Evolutionary conservation across 1,140 invertebrate species (phyloP), one percentile per base, ranked within the genome.

Genomic region (Pseudomyrmex dendroicus): DNA sequence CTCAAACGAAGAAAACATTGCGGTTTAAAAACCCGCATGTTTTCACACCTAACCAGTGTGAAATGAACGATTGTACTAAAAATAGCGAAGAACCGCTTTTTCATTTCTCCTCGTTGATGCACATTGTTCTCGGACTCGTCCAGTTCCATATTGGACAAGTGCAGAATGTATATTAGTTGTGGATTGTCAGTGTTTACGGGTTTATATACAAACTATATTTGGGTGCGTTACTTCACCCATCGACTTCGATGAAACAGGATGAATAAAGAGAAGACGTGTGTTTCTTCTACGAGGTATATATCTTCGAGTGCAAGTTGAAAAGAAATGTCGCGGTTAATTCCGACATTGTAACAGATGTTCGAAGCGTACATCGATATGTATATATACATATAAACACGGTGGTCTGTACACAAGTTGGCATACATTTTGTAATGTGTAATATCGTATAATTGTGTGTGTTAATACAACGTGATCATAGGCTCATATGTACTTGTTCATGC

Each of bases 131-230:
- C 50, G 13, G 17, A 48, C 15, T 68, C 20, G 20, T 72, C 44
- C 54, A 50, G 15, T 48, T 35, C 68, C 54, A 35, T 15, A 25
- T 44, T 78, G 84, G 35, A 85, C 54, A 10, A 62, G 48, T 56
- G 56, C 63, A 62, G 83, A 57, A 13, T 73, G 72, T 80, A 35
- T 35, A 35, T 35, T 35, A 70, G 67, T 74, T 88, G 86, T 88
- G 44, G 86, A 87, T 88, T 77, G 66, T 86, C 87, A 82, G 80
- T 86, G 84, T 89, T 89, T 88, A 88, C 78, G 64, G 70, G 84
- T 89, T 89, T 88, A 89, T 89, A 91, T 92, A 92, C 90, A 89
- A 76, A 76, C 84, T 88, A 73, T 78, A 83, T 74, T 67, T 52
- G 50, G 44, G 44, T 12, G 66, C 68, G 35, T 82, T 64, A 68